Evolutionary conservation across 2,888 invertebrate genomes (phyloP).

Genomic region (Pyralis farinalis): DNA sequence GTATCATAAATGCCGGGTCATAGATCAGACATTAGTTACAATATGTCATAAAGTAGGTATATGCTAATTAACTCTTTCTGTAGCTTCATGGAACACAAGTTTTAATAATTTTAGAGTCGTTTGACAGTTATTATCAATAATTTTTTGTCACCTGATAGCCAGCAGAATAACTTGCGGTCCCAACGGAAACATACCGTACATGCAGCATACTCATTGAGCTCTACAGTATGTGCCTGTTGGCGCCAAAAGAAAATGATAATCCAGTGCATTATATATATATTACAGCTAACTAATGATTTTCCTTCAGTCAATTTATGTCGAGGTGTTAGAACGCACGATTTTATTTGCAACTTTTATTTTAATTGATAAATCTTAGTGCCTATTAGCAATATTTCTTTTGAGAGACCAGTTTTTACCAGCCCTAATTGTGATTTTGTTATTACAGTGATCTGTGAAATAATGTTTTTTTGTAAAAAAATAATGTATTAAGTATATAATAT

Average conservation of each 20-base stretch:
- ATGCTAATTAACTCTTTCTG: too few relatives aligned
- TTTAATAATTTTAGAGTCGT: not conserved
- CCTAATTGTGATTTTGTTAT: not conserved
- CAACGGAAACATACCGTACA: constrained; percentile 55
- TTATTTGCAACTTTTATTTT: constrained; percentile 20
- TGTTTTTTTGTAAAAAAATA: not conserved
- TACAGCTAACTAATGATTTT: constrained; percentile 68
- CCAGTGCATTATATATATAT: constrained; percentile 59
- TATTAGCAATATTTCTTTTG: not conserved
- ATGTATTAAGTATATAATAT: too few relatives aligned
- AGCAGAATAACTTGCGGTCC: constrained; percentile 30
- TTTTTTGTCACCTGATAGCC: not conserved
- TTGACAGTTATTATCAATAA: constrained; percentile 1
- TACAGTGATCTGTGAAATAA: constrained; percentile 15
- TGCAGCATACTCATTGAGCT: constrained; percentile 59
- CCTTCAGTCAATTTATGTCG: constrained; percentile 64
- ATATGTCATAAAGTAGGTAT: too few relatives aligned
- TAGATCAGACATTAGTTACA: too few relatives aligned
- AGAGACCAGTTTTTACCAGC: not conserved
- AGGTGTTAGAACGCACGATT: constrained; percentile 48
- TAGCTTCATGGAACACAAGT: too few relatives aligned
- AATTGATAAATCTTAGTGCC: constrained; percentile 12
- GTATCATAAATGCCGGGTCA: too few relatives aligned
- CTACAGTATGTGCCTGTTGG: constrained; percentile 56
- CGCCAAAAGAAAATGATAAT: constrained; percentile 77